Base-by-base conservation (phyloP, 2,113 vertebrate genomes). In the Nesogale talazaci region DNA sequence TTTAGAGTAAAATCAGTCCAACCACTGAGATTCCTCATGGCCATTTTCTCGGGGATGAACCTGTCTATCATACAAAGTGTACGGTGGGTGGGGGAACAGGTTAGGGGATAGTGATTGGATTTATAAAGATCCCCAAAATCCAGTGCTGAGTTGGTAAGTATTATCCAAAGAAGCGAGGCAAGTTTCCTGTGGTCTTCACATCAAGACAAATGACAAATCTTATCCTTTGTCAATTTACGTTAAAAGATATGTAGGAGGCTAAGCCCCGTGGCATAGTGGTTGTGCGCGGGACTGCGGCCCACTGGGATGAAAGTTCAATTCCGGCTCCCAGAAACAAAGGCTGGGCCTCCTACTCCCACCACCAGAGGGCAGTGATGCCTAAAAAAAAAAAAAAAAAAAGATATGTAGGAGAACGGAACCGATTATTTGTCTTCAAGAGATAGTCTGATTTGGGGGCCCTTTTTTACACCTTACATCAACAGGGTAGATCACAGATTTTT, bases 121-220 rank as follows among this genome's bases (percentile, higher is more conserved):
- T 56, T 78, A 61, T 56, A 77, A 94, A 88, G 76, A 19, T 67
- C 80, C 74, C 87, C 56, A n/a, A 89, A 82, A 56, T 80, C 72
- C 72, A 36, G 12, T 8, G 31, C 63, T 63, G 29, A 65, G 31
- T 6, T 76, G 6, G 8, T 56, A 36, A 88, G 67, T 1, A 57
- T 15, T 76, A 42, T 29, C 23, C 23, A 14, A 34, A 87, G 38
- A 86, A 67, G 31, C 52, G 56, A 52, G 31, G 57, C 38, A 70
- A 80, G 25, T 57, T 83, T 42, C 6, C 9, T 69, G 27, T 76
- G 70, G 22, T 67, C 72, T n/a, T 70, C 27, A 57, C 2, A 57
- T 27, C 34, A 70, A 88, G 65, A 70, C 70, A 70, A 38, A 81
- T 38, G 31, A 3, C 9, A 77, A 12, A 16, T 40, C 4, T 2